These are phyloP conservation scores for Coracias cyanogaster DNA, from an alignment of 2,797 vertebrate species.

Conservation along the genomic window DNA sequence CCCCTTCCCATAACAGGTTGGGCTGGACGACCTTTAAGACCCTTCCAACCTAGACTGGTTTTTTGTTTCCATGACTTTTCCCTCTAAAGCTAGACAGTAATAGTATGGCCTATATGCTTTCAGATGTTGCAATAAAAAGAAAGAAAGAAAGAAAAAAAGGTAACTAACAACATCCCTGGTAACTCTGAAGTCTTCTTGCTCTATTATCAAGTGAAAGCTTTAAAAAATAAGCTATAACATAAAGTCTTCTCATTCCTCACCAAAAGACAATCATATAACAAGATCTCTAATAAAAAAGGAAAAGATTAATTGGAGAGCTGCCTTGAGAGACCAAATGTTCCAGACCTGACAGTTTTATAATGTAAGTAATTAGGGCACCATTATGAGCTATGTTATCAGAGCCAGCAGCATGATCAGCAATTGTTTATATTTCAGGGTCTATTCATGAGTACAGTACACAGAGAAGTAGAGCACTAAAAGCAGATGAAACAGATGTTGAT, in stretches of 20 bases:
- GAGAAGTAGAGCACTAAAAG: background rate
- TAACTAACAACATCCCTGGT: conserved; percentile 10
- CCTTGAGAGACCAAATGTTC: conserved; percentile 58
- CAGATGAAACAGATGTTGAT: conserved; percentile 38
- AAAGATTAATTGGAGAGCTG: conserved; percentile 76
- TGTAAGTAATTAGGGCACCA: conserved; percentile 62
- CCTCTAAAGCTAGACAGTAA: background rate
- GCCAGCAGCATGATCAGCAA: conserved; percentile 47
- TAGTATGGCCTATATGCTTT: background rate
- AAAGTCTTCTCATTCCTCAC: conserved; percentile 12
- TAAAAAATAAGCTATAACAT: background rate
- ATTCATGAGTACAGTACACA: background rate
- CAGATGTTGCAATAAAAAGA: background rate
- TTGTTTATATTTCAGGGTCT: background rate
- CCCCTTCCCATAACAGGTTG: background rate
- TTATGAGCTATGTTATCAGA: conserved; percentile 43
- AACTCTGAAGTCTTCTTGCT: conserved; percentile 39
- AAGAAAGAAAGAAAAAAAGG: background rate
- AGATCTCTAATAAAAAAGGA: conserved; percentile 68
- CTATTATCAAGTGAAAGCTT: background rate
- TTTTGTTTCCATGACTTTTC: background rate
- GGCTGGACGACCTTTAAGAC: background rate
- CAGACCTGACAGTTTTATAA: conserved; percentile 71
- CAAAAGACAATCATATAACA: conserved; percentile 56
- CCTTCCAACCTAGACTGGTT: background rate